Evolutionary conservation across 53 echinoderm and acorn worm genomes (phyloP).

Genomic region (Crossaster papposus): DNA sequence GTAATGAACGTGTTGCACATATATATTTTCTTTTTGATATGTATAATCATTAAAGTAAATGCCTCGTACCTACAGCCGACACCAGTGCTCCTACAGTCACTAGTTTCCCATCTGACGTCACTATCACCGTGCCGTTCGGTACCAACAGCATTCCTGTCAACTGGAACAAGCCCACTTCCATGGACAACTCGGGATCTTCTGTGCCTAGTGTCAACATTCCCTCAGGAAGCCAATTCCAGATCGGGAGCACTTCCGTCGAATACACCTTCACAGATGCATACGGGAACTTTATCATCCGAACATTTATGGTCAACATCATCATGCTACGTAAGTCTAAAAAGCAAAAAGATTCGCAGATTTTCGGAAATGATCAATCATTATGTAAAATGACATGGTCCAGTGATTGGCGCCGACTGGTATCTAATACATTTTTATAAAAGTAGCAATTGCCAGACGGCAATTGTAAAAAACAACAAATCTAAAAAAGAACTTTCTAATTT

Average conservation of each 20-base stretch:
- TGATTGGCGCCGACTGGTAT: too few relatives aligned
- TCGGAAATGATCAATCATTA: too few relatives aligned
- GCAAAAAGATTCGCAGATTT: too few relatives aligned
- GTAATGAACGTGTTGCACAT: too few relatives aligned
- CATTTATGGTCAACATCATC: constrained; percentile 46
- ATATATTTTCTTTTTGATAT: too few relatives aligned
- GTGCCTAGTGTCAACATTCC: neutral
- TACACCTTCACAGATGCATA: constrained; percentile 66
- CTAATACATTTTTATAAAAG: too few relatives aligned
- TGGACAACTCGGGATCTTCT: constrained; percentile 64
- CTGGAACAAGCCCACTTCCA: constrained; percentile 65
- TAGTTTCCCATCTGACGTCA: constrained; percentile 51
- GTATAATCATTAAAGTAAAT: too few relatives aligned
- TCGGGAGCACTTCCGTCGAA: constrained; percentile 59
- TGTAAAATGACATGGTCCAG: too few relatives aligned
- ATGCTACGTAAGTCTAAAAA: constrained; percentile 21
- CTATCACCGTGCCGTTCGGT: constrained; percentile 49
- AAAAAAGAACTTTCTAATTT: neutral
- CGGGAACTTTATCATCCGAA: constrained; percentile 50
- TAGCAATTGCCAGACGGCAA: too few relatives aligned
- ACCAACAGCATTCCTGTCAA: constrained; percentile 37
- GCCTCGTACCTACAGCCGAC: constrained; percentile 29
- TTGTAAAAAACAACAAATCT: too few relatives aligned
- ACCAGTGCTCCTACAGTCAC: neutral
- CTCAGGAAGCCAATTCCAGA: constrained; percentile 53